Base-by-base conservation (phyloP, 2,113 vertebrate species). In the Tricholaema leucomelas region DNA sequence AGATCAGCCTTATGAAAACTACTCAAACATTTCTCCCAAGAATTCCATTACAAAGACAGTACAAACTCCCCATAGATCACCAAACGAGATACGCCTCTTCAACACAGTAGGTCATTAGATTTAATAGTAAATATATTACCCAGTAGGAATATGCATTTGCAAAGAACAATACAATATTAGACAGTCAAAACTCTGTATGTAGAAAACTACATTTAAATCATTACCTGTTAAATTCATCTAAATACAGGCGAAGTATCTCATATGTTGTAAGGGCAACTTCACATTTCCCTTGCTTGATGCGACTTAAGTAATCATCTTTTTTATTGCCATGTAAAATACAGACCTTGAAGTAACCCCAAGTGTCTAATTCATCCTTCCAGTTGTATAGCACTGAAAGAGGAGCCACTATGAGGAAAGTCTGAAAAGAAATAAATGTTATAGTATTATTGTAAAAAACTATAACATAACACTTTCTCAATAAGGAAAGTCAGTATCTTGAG, bases 341-440 rank as follows among this genome's bases (percentile, higher is more conserved):
- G 31, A 97, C 95, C 94, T 97, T 98, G 86, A 99, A 99, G 96
- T 99, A 98, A 30, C 99, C 99, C 99, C 99, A 99, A 2, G 98
- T 99, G 42, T 99, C 98, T 91, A 99, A 92, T 85, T 99, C 99
- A 96, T 99, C 98, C 91, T 98, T 99, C 99, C 99, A 99, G 94
- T 99, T 99, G 89, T 99, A 99, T 46, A 99, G 97, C 74, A 99
- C 98, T 85, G 99, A 99, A 91, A 99, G 97, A 15, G 99, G 99
- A 31, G 99, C 98, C 91, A 99, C 98, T 92, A 99, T 98, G 40
- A 99, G 98, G 83, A 99, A 99, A 81, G 98, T 97, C 99, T 99
- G 87, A 82, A 94, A 96, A 80, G 15, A 91, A 91, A 81, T 1
- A 93, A 5, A 10, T 23, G 21, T 63, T 65, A 70, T 0, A 54